Evolutionary conservation across 2,888 invertebrate species (phyloP), one percentile per base, ranked within the genome.

Genomic region (Agonopterix alstromeriana): DNA sequence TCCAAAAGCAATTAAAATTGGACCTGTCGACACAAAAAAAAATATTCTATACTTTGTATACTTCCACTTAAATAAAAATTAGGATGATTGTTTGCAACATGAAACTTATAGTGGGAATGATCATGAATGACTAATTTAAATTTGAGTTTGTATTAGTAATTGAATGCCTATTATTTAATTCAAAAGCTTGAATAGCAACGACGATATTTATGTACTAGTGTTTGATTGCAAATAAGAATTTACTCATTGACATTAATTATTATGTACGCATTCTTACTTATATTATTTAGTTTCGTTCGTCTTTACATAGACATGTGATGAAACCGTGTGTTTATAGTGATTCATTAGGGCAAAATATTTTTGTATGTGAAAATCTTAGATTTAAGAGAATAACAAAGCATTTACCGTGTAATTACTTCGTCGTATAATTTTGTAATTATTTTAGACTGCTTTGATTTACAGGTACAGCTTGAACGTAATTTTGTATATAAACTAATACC

Each of bases 341-440:
- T 75, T 78, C 73, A 70, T 74, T 82, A 79, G 77, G 76, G 73
- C 76, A 72, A 81, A 77, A 79, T 86, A 86, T 86, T 86, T 86
- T 87, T 87, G 74, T 87, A 87, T 82, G 74, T 82, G 73, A 70
- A 72, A 72, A 72, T 68, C 65, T 65, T 81, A 82, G 78, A 57
- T 63, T 54, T 82, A 82, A 76, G 78, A 76, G 78, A 51, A 65
- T 70, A 73, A 73, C 67, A 70, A 70, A 67, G 78, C 82, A 82
- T 83, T 84, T 82, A 75, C 57, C 68, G 63, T 67, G 66, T 73
- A 72, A 70, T 66, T 50, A 56, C 53, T 58, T 57, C 47, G 47
- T 42, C 27, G 45, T 65, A 64, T 72, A 63, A 65, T 73, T 76
- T 71, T 50, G 51, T 60, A 67, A 67, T 68, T 69, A 69, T 60